phyloP scores from a whole-genome alignment of 2,888 invertebrate species.

The Blomia tropicalis region DNA sequence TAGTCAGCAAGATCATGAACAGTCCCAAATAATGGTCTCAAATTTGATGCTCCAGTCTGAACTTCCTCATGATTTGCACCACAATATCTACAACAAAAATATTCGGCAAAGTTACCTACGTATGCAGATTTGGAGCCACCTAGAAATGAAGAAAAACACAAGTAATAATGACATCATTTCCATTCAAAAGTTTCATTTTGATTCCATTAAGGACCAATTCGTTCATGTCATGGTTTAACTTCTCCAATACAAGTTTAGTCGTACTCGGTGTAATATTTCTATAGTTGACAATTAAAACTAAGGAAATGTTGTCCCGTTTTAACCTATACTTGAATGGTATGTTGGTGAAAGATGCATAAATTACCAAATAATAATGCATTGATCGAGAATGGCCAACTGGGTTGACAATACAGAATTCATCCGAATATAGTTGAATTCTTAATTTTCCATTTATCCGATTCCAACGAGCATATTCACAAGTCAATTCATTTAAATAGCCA shows the following conservation, averaged over 20 bases:
- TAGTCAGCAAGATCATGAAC: not conserved
- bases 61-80: not conserved
- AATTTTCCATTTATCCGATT: not conserved
- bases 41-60: not conserved
- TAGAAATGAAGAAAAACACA: not conserved
- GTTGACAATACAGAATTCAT: not conserved
- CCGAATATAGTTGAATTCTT: not conserved
- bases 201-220: not conserved
- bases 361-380: not conserved
- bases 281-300: not conserved
- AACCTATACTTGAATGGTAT: not conserved
- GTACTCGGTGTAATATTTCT: not conserved
- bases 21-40: not conserved
- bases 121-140: not conserved
- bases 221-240: not conserved
- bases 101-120: not conserved
- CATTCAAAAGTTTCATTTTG: not conserved
- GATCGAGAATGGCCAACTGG: not conserved
- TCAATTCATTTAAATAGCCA: not conserved
- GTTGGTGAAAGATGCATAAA: not conserved
- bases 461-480: not conserved
- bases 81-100: not conserved
- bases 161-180: not conserved
- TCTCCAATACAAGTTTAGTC: not conserved
- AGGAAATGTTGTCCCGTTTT: not conserved